Evolutionary conservation across 2,113 vertebrate species (phyloP).

Genomic region (Brachirus orientalis): DNA sequence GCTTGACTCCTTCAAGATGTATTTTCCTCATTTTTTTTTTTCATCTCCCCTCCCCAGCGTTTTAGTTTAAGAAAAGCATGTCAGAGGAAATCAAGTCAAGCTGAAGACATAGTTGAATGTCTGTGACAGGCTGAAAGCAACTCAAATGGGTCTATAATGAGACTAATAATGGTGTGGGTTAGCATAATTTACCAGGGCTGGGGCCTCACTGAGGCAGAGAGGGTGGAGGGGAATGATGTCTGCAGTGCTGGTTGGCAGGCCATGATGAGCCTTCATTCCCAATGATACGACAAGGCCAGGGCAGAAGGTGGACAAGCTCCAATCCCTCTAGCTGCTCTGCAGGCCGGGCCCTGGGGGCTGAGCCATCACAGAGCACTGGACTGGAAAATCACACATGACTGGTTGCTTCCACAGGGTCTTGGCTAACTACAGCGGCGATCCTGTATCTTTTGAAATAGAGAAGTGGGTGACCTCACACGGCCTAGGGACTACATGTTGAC

Average conservation of each 20-base stretch:
- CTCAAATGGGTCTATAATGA: conserved; percentile 80
- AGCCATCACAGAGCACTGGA: conserved; percentile 71
- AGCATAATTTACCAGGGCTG: conserved; percentile 75
- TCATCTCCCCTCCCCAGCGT: conserved; percentile 58
- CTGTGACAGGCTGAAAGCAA: conserved; percentile 80
- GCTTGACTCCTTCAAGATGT: conserved; percentile 55
- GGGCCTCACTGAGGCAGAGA: conserved; percentile 57
- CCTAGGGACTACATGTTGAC: conserved; percentile 71
- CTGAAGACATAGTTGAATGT: conserved; percentile 75
- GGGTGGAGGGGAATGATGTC: conserved; percentile 61
- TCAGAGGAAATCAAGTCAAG: conserved; percentile 78
- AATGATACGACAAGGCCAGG: conserved; percentile 67
- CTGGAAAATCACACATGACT: conserved; percentile 81
- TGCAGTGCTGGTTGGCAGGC: conserved; percentile 60
- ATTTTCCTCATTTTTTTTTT: conserved; percentile 56
- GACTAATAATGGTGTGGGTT: conserved; percentile 79
- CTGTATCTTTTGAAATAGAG: conserved; percentile 80
- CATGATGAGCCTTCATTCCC: conserved; percentile 70
- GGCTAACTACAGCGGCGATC: conserved; percentile 63
- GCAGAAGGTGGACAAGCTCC: conserved; percentile 76
- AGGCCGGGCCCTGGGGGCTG: conserved; percentile 55
- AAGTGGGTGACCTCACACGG: conserved; percentile 76
- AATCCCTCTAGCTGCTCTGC: conserved; percentile 62
- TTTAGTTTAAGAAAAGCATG: conserved; percentile 79
- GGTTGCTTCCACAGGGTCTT: conserved; percentile 73